These are phyloP conservation scores for Neodon shergylaensis DNA, from an alignment of 2,113 vertebrate species.

Conservation along the genomic window DNA sequence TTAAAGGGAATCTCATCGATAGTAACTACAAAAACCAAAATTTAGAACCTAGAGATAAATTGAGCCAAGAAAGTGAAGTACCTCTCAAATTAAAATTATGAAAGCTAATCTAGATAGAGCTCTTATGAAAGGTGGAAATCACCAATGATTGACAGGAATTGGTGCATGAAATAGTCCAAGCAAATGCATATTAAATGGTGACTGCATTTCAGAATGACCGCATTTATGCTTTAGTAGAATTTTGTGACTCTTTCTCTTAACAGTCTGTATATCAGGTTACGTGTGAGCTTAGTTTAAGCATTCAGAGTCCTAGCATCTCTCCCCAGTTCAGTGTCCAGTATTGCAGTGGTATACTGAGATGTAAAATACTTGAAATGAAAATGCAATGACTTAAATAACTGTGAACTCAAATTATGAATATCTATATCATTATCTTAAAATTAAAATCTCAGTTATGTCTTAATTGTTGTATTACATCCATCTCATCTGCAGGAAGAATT, in stretches of 20 bases:
- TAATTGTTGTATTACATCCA: neutral
- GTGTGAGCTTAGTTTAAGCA: neutral
- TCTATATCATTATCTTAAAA: constrained; percentile 52
- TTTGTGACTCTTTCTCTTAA: neutral
- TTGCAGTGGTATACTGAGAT: neutral
- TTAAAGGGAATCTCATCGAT: neutral
- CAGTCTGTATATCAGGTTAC: neutral
- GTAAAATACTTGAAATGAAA: neutral
- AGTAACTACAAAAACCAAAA: neutral
- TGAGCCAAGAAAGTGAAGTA: neutral
- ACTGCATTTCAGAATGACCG: constrained; percentile 26
- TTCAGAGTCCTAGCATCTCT: neutral
- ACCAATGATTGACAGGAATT: neutral
- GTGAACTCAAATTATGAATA: constrained; percentile 9
- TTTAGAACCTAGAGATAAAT: neutral
- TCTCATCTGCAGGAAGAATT: neutral
- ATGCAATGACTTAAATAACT: neutral
- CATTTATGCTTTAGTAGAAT: neutral
- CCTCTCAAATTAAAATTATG: neutral
- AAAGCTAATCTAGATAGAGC: neutral
- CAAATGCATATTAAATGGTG: neutral
- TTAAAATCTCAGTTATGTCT: neutral
- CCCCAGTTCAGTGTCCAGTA: neutral
- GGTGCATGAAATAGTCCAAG: neutral
- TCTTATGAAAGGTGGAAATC: neutral